Base-by-base conservation (phyloP, 2,888 invertebrate genomes). In the Chymomyza caudatula region DNA sequence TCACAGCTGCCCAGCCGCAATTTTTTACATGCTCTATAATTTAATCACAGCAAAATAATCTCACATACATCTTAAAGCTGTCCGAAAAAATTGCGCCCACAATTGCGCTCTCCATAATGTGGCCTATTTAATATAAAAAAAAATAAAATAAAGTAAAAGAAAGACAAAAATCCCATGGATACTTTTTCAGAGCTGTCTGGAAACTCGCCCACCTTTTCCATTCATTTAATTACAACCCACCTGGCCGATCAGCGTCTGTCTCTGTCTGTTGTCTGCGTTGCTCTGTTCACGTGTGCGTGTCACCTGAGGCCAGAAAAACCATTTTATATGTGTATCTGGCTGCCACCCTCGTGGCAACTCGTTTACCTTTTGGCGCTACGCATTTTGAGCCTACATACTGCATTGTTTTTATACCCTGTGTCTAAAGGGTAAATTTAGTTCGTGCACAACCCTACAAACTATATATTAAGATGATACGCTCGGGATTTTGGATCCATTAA, bases 321-420 rank as follows among this genome's bases (percentile, higher is more conserved):
- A 37, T 11, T 37, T 11, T 2, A 37, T 11, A 37, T 3, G 1
- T 11, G 11, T 8, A 37, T 37, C 0, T 37, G 29, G 11, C 8
- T 37, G 29, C 47, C 47, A 47, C 47, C 47, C 47, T n/a, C 47
- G n/a, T 47, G 47, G 29, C 29, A 13, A 53, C 19, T 61, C 54
- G 29, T 37, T 37, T 29, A 71, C 71, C 71, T 56, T 74, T 73
- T 63, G 49, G 23, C 67, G 67, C 73, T 71, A 67, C 65, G 75
- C 58, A 67, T 73, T 60, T 51, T 53, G 51, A 59, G 67, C 62
- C 71, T 54, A 54, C 37, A 58, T 73, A 37, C 19, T 60, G 65
- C 68, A 80, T 73, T 77, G 79, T 58, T 63, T 74, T 43, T 43
- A 63, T 55, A 44, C 29, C 61, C 42, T 37, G 5, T 2, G 11